phyloP scores from a whole-genome alignment of 2,113 vertebrate genomes.

The Cyphomyrus discorhynchus region DNA sequence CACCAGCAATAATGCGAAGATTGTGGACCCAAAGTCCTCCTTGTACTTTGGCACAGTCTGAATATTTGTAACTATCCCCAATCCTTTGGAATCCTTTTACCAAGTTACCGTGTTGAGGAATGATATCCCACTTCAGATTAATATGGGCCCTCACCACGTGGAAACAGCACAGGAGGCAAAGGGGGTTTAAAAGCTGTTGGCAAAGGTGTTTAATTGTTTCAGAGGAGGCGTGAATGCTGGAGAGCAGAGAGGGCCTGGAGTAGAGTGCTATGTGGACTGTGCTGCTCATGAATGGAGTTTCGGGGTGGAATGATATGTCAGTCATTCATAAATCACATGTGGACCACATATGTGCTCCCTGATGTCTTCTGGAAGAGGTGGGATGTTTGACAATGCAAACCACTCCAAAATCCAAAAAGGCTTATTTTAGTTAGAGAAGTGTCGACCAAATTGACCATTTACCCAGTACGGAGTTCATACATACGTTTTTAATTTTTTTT shows the following conservation, averaged over 20 bases:
- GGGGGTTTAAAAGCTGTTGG: background rate
- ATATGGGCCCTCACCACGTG: background rate
- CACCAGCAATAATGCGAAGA: conserved; percentile 5
- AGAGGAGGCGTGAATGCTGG: background rate
- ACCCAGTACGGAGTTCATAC: background rate
- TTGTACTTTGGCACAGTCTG: background rate
- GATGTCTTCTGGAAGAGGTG: background rate
- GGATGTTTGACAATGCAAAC: background rate
- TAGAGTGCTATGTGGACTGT: background rate
- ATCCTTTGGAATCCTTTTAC: background rate
- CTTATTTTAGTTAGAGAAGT: background rate
- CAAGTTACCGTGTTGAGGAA: background rate
- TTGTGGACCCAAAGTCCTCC: background rate
- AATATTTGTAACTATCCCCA: background rate
- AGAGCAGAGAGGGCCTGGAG: background rate
- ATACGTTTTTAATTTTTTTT: background rate
- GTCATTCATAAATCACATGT: background rate
- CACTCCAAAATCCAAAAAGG: background rate
- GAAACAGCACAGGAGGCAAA: background rate
- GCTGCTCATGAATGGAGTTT: background rate
- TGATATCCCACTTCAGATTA: background rate
- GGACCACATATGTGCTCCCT: background rate
- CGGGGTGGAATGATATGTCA: background rate
- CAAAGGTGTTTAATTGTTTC: background rate
- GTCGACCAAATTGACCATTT: background rate